Percentiles rank a stretch among this genome's conserved stretches.
These are phyloP conservation scores for Pseudochirops cupreus DNA, from an alignment of 2,797 vertebrate genomes.

Conservation along the genomic window DNA sequence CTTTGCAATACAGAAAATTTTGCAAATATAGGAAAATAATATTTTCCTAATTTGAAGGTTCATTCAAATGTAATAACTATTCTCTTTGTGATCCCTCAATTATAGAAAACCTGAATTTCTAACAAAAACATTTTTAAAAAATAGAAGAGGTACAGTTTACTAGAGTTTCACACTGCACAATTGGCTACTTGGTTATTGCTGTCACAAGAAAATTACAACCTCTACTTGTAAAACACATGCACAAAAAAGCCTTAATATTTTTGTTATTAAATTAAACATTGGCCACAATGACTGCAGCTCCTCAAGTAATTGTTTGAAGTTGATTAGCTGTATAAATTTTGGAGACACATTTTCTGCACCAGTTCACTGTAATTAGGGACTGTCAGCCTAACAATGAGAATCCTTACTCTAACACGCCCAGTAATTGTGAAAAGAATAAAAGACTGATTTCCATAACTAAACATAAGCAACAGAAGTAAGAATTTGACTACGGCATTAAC, in stretches of 20 bases:
- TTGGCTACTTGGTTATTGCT: not conserved
- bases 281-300: not conserved
- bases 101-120: not conserved
- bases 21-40: not conserved
- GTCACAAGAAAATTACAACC: not conserved
- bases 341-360: not conserved
- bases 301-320: not conserved
- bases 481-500: not conserved
- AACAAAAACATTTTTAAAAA: not conserved
- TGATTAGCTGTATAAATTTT: not conserved
- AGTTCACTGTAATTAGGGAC: not conserved
- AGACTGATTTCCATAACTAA: not conserved
- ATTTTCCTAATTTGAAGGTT: not conserved
- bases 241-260: not conserved
- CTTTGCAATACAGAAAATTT: not conserved
- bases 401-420: conserved; percentile 7
- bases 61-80: not conserved
- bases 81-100: not conserved
- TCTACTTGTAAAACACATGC: not conserved
- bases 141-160: not conserved
- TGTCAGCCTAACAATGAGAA: conserved; percentile 3
- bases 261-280: conserved; percentile 13
- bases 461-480: not conserved
- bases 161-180: not conserved
- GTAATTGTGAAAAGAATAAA: not conserved